Evolutionary conservation across 2,888 invertebrate genomes (phyloP).

Genomic region (Lasioglossum pauxillum): DNA sequence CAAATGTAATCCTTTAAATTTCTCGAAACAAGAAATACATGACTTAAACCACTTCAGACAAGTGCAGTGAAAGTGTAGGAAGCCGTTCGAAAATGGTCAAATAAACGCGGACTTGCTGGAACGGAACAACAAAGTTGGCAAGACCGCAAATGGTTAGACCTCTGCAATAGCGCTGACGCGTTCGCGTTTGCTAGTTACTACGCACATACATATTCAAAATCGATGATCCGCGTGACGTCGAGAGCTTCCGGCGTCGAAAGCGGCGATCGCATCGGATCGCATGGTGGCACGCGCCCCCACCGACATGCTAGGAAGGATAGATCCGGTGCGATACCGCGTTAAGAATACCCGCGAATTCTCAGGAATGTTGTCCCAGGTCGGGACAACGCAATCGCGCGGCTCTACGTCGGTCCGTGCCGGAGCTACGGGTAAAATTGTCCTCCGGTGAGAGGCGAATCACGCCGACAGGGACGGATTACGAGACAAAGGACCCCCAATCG

Average conservation of each 20-base stretch:
- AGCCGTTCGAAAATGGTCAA: too few relatives aligned
- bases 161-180: too few relatives aligned
- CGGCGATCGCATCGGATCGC: neutral
- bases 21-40: too few relatives aligned
- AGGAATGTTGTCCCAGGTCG: constrained; percentile 69
- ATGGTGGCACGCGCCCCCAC: neutral
- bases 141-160: too few relatives aligned
- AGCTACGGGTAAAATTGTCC: constrained; percentile 52
- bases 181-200: neutral
- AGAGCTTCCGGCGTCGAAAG: neutral
- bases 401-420: neutral
- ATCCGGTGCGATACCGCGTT: constrained; percentile 23
- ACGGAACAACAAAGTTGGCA: too few relatives aligned
- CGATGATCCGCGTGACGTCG: neutral
- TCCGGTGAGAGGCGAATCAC: constrained; percentile 45
- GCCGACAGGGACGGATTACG: constrained; percentile 45
- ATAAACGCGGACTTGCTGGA: too few relatives aligned
- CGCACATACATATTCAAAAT: neutral
- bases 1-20: too few relatives aligned
- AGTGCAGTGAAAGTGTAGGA: too few relatives aligned
- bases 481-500: constrained; percentile 24
- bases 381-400: constrained; percentile 33
- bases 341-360: constrained; percentile 52
- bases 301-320: constrained; percentile 1
- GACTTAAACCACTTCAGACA: too few relatives aligned